Conservation (phyloP, 1,140 invertebrate genomes). For the Apis florea region DNA sequence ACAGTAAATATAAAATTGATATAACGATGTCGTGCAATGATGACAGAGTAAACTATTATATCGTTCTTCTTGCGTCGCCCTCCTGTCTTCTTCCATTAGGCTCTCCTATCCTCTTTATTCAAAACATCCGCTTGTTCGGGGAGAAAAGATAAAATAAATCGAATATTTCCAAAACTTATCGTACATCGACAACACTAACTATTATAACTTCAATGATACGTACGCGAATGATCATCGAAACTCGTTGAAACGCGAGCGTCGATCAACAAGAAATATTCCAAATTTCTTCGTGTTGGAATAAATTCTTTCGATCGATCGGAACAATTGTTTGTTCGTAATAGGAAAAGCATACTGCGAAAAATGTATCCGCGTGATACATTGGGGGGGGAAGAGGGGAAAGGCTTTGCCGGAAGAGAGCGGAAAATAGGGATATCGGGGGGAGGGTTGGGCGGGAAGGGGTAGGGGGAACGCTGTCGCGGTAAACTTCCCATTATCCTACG, state of each 20-base stretch:
- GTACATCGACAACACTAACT: neutral
- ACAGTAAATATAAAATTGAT: constrained; percentile 65
- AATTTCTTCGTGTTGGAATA: no score
- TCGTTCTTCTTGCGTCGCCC: neutral
- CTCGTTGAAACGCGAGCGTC: no score
- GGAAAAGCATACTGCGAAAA: constrained; percentile 29
- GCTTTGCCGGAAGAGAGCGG: constrained; percentile 9
- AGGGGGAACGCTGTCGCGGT: constrained; percentile 69
- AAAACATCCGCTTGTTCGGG: neutral
- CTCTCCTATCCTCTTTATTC: no score
- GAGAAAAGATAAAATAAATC: neutral
- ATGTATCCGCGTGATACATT: constrained; percentile 62
- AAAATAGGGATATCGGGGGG: constrained; percentile 32
- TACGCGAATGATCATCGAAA: no score
- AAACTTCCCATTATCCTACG: constrained; percentile 78
- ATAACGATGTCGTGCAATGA: constrained; percentile 58
- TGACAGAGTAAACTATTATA: constrained; percentile 29
- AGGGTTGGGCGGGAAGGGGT: constrained; percentile 44
- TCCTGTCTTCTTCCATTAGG: neutral
- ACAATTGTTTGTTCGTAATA: no score
- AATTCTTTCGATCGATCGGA: no score
- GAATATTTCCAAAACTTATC: neutral
- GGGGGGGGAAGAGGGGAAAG: constrained; percentile 28
- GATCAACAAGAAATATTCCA: no score
- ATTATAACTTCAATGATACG: neutral